Evolutionary conservation across 2,797 vertebrate species (phyloP), one percentile per base, ranked within the genome.

Genomic region (Notolepis coatsorum): DNA sequence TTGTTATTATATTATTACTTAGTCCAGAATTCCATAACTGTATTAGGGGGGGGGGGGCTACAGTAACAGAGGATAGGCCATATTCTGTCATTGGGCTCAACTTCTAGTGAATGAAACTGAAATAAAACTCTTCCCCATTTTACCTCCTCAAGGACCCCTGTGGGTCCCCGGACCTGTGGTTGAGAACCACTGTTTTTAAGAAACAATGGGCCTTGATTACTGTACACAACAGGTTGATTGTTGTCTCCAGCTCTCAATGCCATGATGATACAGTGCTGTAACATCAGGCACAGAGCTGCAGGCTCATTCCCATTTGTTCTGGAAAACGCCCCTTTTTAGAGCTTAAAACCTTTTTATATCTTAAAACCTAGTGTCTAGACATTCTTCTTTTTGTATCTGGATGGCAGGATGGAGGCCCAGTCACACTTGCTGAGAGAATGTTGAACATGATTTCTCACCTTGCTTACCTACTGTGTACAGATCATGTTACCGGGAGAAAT

Each of bases 151-250:
- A n/a, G n/a, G n/a, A n/a, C n/a, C n/a, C n/a, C n/a, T n/a, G n/a
- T n/a, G n/a, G n/a, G n/a, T n/a, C n/a, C n/a, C n/a, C n/a, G n/a
- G n/a, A n/a, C n/a, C n/a, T n/a, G n/a, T n/a, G n/a, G n/a, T n/a
- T n/a, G n/a, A n/a, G n/a, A n/a, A n/a, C n/a, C n/a, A n/a, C n/a
- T n/a, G n/a, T 23, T 31, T 53, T 50, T n/a, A 31, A 18, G 9
- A 38, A 13, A 42, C 31, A 38, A 33, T 35, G 13, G n/a, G 8
- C 23, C 24, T 43, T 58, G 46, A 61, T 30, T 43, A 28, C 31
- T 20, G 6, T 33, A 24, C 20, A 20, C 18, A 30, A 10, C 31
- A 38, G n/a, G 5, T 24, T 33, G 17, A 28, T 58, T 28, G 15
- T 20, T 24, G 41, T 18, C 28, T 51, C 13, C 12, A 23, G 13